These are phyloP conservation scores for Plodia interpunctella DNA, from an alignment of 1,140 invertebrate genomes.

Conservation along the genomic window DNA sequence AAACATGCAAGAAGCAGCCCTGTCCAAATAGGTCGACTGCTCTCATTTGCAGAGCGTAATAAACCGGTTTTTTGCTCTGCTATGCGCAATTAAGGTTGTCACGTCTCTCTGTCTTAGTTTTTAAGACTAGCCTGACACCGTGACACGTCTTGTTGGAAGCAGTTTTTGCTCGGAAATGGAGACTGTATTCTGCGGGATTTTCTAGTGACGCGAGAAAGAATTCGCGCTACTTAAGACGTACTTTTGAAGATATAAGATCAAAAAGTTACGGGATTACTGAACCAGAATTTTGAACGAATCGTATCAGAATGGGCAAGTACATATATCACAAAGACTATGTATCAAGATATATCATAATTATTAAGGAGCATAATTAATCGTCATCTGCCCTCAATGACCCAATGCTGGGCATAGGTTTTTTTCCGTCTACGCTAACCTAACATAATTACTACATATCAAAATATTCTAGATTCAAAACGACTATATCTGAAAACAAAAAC, in stretches of 20 bases:
- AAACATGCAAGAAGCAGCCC: not conserved
- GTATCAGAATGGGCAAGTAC: too few relatives aligned
- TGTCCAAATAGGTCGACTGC: constrained; percentile 2
- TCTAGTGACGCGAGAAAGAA: not conserved
- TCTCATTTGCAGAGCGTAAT: not conserved
- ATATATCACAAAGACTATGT: too few relatives aligned
- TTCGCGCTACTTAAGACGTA: not conserved
- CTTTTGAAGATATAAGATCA: not conserved
- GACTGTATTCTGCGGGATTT: not conserved
- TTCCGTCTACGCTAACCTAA: too few relatives aligned
- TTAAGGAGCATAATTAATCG: too few relatives aligned
- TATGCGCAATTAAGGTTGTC: constrained; percentile 5
- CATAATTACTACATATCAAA: too few relatives aligned
- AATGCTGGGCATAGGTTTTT: too few relatives aligned
- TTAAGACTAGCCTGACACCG: not conserved
- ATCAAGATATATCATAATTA: too few relatives aligned
- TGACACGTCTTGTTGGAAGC: not conserved
- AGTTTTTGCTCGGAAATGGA: not conserved
- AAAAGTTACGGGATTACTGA: too few relatives aligned
- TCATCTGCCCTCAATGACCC: too few relatives aligned
- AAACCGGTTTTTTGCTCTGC: not conserved
- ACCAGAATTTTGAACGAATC: too few relatives aligned
- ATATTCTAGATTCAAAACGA: too few relatives aligned
- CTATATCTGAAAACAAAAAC: too few relatives aligned
- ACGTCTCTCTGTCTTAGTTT: constrained; percentile 3